These are phyloP conservation scores for Erebia epiphron DNA, from an alignment of 2,888 invertebrate genomes.

Conservation along the genomic window DNA sequence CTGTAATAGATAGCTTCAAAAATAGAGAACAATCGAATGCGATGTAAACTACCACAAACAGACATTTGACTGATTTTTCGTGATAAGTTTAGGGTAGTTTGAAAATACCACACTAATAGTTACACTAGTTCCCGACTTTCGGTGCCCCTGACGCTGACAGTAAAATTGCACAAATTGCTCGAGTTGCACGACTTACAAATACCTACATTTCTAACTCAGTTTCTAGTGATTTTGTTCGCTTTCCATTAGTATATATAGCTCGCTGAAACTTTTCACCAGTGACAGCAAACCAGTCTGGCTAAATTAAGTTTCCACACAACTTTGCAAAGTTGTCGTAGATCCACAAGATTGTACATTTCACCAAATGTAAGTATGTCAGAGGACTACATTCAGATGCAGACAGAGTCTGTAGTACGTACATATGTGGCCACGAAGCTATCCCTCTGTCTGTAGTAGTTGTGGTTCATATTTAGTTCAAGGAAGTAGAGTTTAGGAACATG, in stretches of 20 bases:
- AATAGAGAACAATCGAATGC: constrained; percentile 25
- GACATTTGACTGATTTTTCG: constrained; percentile 38
- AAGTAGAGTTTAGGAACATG: neutral
- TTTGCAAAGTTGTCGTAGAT: constrained; percentile 37
- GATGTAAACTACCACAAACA: constrained; percentile 28
- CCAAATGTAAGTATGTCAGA: constrained; percentile 27
- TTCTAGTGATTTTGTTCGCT: constrained; percentile 46
- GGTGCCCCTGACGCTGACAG: constrained; percentile 39
- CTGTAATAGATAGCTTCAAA: neutral
- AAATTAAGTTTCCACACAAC: constrained; percentile 59
- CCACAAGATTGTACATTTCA: constrained; percentile 34
- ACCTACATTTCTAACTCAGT: constrained; percentile 42
- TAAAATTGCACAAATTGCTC: constrained; percentile 42
- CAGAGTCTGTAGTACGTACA: too few species aligned
- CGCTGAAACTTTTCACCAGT: constrained; percentile 52
- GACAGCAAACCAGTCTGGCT: constrained; percentile 54
- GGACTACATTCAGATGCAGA: constrained; percentile 16
- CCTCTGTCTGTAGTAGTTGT: too few species aligned
- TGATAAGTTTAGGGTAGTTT: constrained; percentile 33
- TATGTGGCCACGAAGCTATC: too few species aligned
- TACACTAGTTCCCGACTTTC: constrained; percentile 37
- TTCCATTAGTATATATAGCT: constrained; percentile 50
- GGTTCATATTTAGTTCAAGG: neutral
- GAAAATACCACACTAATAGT: constrained; percentile 37
- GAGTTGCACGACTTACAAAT: constrained; percentile 39